Conservation (phyloP, 2,888 invertebrate genomes). For the Dynastes maya region DNA sequence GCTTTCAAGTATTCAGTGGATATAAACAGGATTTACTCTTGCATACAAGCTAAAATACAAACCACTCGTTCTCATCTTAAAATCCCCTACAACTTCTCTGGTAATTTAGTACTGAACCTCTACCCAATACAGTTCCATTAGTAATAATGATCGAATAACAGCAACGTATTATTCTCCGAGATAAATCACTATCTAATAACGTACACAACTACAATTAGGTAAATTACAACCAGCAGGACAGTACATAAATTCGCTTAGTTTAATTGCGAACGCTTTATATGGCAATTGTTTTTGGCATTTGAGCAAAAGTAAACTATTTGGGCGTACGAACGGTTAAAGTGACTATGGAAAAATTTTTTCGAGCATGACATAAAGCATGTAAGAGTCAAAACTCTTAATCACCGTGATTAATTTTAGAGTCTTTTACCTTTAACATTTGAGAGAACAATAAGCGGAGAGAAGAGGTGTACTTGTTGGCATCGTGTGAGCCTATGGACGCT, state of each 20-base stretch:
- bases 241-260: conserved; percentile 39
- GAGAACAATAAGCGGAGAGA: conserved; percentile 37
- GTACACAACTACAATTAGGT: conserved; percentile 31
- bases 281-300: too few relatives aligned
- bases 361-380: conserved; percentile 43
- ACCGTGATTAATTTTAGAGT: conserved; percentile 47
- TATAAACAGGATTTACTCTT: too few relatives aligned
- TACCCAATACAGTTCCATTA: not conserved
- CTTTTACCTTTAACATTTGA: conserved; percentile 42
- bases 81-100: too few relatives aligned
- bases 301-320: conserved; percentile 41
- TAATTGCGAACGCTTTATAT: conserved; percentile 42
- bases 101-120: not conserved
- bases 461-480: conserved; percentile 43
- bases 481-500: conserved; percentile 43
- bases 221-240: conserved; percentile 43
- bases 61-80: too few relatives aligned
- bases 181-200: conserved; percentile 5
- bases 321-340: conserved; percentile 35
- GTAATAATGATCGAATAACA: not conserved
- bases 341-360: conserved; percentile 41
- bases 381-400: conserved; percentile 48
- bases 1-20: too few relatives aligned
- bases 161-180: conserved; percentile 10
- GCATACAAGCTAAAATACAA: too few relatives aligned